phyloP scores from a whole-genome alignment of 1,140 invertebrate species.

The Anadara kagoshimensis region DNA sequence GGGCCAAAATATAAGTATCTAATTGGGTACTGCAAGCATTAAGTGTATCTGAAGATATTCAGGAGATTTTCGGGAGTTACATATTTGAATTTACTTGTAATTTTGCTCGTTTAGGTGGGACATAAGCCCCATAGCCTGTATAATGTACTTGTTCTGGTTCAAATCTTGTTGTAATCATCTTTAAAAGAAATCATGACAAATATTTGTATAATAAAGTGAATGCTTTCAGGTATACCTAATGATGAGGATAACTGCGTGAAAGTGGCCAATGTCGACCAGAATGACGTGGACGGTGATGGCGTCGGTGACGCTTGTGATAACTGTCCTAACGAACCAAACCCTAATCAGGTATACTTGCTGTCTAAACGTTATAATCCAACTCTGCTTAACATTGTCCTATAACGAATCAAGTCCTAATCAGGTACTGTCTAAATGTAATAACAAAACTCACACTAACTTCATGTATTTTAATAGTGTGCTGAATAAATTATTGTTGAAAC shows the following conservation, averaged over 20 bases:
- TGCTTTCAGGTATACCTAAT: slow-evolving; percentile 78
- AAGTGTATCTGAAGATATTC: too few relatives aligned
- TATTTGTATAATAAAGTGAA: background rate
- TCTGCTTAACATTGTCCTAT: background rate
- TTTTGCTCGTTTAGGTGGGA: too few relatives aligned
- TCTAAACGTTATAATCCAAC: background rate
- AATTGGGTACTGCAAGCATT: too few relatives aligned
- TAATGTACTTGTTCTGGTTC: too few relatives aligned
- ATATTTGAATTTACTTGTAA: too few relatives aligned
- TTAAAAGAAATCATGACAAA: too few relatives aligned
- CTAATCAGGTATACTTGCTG: slow-evolving; percentile 78
- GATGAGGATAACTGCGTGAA: slow-evolving; percentile 88
- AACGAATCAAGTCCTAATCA: background rate
- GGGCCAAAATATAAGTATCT: too few relatives aligned
- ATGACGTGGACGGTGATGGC: slow-evolving; percentile 82
- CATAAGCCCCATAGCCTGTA: too few relatives aligned
- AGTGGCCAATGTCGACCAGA: slow-evolving; percentile 84
- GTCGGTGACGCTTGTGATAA: slow-evolving; percentile 95
- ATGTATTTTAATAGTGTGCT: background rate
- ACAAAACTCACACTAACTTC: background rate
- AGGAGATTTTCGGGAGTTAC: too few relatives aligned
- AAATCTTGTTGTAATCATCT: too few relatives aligned
- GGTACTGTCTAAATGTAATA: background rate
- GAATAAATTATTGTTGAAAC: background rate
- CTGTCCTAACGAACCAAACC: slow-evolving; percentile 89